phyloP scores from a whole-genome alignment of 2,113 vertebrate species.

The Pterocles gutturalis region DNA sequence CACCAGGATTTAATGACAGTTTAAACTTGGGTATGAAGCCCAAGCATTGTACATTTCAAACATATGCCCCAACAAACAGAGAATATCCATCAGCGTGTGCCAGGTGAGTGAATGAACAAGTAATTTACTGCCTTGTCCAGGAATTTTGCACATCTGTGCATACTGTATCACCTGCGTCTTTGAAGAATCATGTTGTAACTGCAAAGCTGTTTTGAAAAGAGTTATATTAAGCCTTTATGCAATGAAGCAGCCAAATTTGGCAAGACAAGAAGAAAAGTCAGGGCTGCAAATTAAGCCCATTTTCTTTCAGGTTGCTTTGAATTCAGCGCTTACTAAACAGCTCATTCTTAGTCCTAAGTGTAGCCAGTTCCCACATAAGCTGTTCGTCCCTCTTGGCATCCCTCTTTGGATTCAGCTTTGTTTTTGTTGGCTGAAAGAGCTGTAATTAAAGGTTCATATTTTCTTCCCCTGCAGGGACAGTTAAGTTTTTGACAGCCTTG shows the following conservation, averaged over 20 bases:
- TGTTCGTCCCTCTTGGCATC: neutral
- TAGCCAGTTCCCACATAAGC: neutral
- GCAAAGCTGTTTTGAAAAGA: neutral
- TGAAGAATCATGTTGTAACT: neutral
- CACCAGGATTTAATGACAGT: neutral
- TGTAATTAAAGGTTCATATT: neutral
- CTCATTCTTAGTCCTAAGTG: neutral
- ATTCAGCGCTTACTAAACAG: neutral
- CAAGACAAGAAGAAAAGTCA: constrained; percentile 1
- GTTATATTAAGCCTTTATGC: neutral
- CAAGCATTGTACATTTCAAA: neutral
- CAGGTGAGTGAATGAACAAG: neutral
- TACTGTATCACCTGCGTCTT: neutral
- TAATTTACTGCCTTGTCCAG: neutral
- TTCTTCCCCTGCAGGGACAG: constrained; percentile 68
- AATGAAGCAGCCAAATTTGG: neutral
- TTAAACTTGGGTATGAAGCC: neutral
- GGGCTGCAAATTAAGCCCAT: neutral
- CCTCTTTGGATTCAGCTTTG: neutral
- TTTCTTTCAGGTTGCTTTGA: constrained; percentile 10
- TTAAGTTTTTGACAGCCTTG: constrained; percentile 70
- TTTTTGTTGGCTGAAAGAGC: constrained; percentile 2
- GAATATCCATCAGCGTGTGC: neutral
- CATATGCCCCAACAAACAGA: neutral
- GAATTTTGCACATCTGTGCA: neutral